Conservation (phyloP, 2,888 invertebrate genomes). For the Orchestes rusci region DNA sequence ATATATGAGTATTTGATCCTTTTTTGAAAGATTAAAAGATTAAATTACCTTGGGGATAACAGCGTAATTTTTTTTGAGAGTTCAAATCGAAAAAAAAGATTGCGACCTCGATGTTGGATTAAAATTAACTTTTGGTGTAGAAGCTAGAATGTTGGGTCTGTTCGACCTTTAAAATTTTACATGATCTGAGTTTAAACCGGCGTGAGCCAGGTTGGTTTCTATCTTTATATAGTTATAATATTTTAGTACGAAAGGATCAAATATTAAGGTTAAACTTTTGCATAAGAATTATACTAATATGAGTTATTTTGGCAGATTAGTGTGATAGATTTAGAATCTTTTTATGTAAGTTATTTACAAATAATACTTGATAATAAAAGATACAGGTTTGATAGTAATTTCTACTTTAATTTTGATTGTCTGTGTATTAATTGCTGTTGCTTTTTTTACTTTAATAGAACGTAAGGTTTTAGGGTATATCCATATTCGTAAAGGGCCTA, state of each 20-base stretch:
- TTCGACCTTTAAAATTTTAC: slow-evolving; percentile 78
- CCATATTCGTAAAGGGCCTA: slow-evolving; percentile 68
- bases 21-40: slow-evolving; percentile 55
- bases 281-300: slow-evolving; percentile 18
- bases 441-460: slow-evolving; percentile 66
- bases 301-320: slow-evolving; percentile 61
- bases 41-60: slow-evolving; percentile 81
- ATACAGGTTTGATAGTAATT: slow-evolving; percentile 36
- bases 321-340: slow-evolving; percentile 67
- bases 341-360: slow-evolving; percentile 53
- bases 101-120: slow-evolving; percentile 89
- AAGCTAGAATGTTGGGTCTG: slow-evolving; percentile 63
- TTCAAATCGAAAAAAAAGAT: slow-evolving; percentile 65
- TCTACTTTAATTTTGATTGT: slow-evolving; percentile 50
- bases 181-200: slow-evolving; percentile 87
- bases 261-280: slow-evolving; percentile 46
- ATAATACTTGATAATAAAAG: slow-evolving; percentile 50
- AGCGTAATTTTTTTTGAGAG: slow-evolving; percentile 73
- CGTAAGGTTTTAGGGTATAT: slow-evolving; percentile 65
- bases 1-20: slow-evolving; percentile 50
- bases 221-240: slow-evolving; percentile 59
- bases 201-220: slow-evolving; percentile 81
- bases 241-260: slow-evolving; percentile 77
- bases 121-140: slow-evolving; percentile 61
- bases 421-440: slow-evolving; percentile 56